Evolutionary conservation across 2,113 vertebrate species (phyloP).

Genomic region (Carollia perspicillata): DNA sequence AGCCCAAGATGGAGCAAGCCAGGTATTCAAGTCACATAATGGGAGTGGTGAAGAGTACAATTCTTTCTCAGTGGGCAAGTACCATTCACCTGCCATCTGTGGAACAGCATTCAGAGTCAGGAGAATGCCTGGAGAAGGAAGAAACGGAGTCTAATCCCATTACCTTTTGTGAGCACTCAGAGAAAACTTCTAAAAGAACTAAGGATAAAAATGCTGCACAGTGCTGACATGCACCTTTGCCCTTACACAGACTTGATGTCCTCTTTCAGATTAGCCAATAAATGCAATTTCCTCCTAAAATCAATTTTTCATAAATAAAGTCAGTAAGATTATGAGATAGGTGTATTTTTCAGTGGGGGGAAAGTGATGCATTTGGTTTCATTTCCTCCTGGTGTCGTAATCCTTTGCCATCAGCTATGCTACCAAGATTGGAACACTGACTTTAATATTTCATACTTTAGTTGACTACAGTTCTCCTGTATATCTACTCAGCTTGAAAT

Average conservation of each 20-base stretch:
- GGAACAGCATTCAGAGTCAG: background rate
- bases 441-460: slow-evolving; percentile 34
- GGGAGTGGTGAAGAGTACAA: background rate
- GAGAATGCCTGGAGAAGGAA: background rate
- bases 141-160: background rate
- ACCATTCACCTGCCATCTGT: background rate
- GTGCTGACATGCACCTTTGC: background rate
- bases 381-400: slow-evolving; percentile 29
- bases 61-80: background rate
- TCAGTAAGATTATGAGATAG: background rate
- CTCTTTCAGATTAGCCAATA: slow-evolving; percentile 12
- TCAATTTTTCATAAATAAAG: slow-evolving; percentile 49
- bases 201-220: background rate
- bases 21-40: background rate
- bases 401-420: background rate
- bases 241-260: slow-evolving; percentile 7
- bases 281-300: slow-evolving; percentile 50
- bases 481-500: background rate
- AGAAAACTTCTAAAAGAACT: background rate
- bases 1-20: background rate
- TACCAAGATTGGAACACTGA: background rate
- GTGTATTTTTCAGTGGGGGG: background rate
- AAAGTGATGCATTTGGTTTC: slow-evolving; percentile 23
- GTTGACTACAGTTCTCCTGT: background rate
- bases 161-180: background rate